phyloP scores from a whole-genome alignment of 2,888 invertebrate species.

The Polietes domitor region DNA sequence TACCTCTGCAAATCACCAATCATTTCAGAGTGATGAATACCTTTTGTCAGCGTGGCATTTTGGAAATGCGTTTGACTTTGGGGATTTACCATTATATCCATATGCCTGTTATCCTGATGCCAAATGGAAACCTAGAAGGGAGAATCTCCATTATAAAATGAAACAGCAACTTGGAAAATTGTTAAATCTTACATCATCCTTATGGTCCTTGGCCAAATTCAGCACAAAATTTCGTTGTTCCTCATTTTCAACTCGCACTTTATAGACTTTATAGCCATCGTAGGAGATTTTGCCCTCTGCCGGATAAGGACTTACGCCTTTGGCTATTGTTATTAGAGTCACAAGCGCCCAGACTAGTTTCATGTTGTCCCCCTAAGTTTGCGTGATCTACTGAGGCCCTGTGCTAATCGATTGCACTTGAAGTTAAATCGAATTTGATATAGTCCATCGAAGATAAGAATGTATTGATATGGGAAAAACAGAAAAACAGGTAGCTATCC shows the following conservation, averaged over 20 bases:
- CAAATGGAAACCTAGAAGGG: conserved; percentile 31
- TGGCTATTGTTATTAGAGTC: neutral
- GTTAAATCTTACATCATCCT: neutral
- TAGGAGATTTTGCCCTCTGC: conserved; percentile 68
- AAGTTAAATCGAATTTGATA: neutral
- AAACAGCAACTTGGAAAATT: neutral
- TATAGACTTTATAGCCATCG: conserved; percentile 71
- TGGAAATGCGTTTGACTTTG: conserved; percentile 79
- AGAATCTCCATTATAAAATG: neutral
- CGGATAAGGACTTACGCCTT: neutral
- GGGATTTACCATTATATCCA: conserved; percentile 84
- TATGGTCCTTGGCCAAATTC: conserved; percentile 69
- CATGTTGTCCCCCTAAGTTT: conserved; percentile 27
- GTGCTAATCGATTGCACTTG: neutral
- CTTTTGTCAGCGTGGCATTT: conserved; percentile 69
- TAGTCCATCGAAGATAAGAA: neutral
- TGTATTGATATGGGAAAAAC: neutral
- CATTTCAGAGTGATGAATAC: conserved; percentile 79
- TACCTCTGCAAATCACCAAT: conserved; percentile 83
- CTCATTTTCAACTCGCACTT: conserved; percentile 78
- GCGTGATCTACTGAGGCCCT: neutral
- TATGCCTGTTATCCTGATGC: neutral
- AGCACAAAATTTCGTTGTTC: conserved; percentile 77
- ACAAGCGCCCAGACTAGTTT: neutral
- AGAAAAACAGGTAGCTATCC: neutral